Evolutionary conservation across 2,797 vertebrate genomes (phyloP), one percentile per base, ranked within the genome.

Genomic region (Taeniopygia guttata): DNA sequence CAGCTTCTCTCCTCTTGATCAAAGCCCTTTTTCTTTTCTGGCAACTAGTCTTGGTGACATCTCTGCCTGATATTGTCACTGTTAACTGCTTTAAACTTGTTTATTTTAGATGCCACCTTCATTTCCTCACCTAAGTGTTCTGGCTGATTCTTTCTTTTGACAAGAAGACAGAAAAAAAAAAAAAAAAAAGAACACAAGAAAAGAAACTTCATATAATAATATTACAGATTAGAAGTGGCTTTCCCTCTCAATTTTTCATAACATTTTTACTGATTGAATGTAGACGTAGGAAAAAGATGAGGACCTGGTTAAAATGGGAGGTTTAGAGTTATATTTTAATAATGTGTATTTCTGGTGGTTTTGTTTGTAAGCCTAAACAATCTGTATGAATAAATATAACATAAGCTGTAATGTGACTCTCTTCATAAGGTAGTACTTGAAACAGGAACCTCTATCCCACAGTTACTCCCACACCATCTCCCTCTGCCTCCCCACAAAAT

Each of bases 291-390:
- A 48, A 72, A 80, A 77, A 74, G 5, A 76, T 46, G 30, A 32
- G 14, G 9, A 5, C 4, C 25, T 79, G 2, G 0, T 17, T 45
- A 18, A 51, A 66, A 80, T 5, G 1, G 3, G 11, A 32, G 7
- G 4, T 78, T 74, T 64, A 42, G 63, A 16, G 20, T 49, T 88
- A 13, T 27, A 9, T 81, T 94, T 90, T 76, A 54, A 42, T 40
- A 66, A 56, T 12, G 2, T 32, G 4, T 42, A n/a, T 68, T 79
- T 55, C 38, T 51, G 21, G 27, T 54, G 18, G 11, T 29, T 66
- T 19, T 85, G 25, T 70, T 43, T 70, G 27, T 74, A 58, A 83
- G 4, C 30, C 34, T 63, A 76, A 82, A n/a, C 4, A 69, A 20
- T 49, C 10, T 59, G 3, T 76, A 43, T 36, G 27, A 70, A 27